phyloP scores from a whole-genome alignment of 2,113 vertebrate species.

The Coptodon rendalli region DNA sequence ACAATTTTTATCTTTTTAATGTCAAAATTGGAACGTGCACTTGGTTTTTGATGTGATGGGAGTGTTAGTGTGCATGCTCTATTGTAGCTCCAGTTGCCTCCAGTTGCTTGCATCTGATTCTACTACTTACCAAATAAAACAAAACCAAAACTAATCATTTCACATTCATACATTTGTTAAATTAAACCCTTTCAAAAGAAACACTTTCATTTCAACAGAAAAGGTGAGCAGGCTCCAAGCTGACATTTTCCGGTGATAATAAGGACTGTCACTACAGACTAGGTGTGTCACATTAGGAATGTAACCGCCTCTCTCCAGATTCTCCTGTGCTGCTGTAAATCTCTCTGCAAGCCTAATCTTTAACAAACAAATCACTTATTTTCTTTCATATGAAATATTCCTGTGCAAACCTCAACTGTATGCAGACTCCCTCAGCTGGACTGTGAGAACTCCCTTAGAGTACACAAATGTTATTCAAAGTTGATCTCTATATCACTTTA shows the following conservation, averaged over 20 bases:
- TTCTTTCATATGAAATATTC: not conserved
- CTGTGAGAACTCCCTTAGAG: not conserved
- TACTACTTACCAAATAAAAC: not conserved
- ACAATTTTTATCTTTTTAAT: not conserved
- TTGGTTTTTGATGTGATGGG: not conserved
- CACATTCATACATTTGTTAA: not conserved
- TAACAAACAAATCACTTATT: not conserved
- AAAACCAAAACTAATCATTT: accelerated
- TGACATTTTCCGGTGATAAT: not conserved
- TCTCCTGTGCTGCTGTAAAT: not conserved
- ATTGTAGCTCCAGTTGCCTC: not conserved
- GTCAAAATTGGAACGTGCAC: accelerated
- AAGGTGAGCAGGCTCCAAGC: not conserved
- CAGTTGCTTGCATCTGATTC: not conserved
- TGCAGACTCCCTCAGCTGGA: not conserved
- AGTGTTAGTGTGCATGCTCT: not conserved
- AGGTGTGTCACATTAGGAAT: not conserved
- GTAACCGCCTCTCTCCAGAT: not conserved
- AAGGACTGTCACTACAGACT: not conserved
- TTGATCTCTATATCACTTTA: not conserved
- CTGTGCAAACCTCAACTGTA: not conserved
- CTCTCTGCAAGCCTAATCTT: not conserved
- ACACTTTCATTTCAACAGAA: not conserved
- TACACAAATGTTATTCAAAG: not conserved
- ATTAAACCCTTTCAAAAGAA: not conserved